Base-by-base conservation (phyloP, 2,797 vertebrate species). In the Oreochromis mossambicus region DNA sequence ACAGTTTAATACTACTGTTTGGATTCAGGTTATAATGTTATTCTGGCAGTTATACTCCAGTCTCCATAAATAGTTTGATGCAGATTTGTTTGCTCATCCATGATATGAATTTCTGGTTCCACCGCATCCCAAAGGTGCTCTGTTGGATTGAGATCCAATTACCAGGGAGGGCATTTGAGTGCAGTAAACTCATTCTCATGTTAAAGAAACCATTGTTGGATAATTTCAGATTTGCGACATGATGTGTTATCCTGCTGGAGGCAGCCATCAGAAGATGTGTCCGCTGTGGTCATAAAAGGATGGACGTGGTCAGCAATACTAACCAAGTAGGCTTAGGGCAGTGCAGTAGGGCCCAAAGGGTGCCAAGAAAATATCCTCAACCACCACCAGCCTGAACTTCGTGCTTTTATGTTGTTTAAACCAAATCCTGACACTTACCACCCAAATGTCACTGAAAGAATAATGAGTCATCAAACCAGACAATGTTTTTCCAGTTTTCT, bases 81-180 rank as follows among this genome's bases (percentile, higher is more conserved):
- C 86, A 91, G 84, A 88, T 88, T 89, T 91, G 83, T 92, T 36
- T 6, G 58, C 32, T 85, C 56, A 80, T 77, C 68, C 3, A 32
- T 77, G 38, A 86, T 68, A 61, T 12, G 41, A 73, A 29, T 48
- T 26, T 29, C 68, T 17, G 15, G 41, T 73, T 73, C 41, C 15
- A 19, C 41, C 3, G 12, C 41, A 48, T 73, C 41, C 68, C 41
- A 73, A 19, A 29, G 41, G 24, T 19, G 68, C 21, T 5, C 21
- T 46, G 17, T 70, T 70, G 41, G 41, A 46, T 70, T 46, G 41
- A 46, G 41, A 70, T 70, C 66, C 24, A 46, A 26, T 70, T 26
- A 70, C 41, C 9, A 29, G 24, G 68, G 41, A 73, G 41, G 14
- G 9, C 58, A 63, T 63, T 1, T 63, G 41, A 73, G 66, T 73